Evolutionary conservation across 2,113 vertebrate species (phyloP).

Genomic region (Corythoichthys haematopterus): DNA sequence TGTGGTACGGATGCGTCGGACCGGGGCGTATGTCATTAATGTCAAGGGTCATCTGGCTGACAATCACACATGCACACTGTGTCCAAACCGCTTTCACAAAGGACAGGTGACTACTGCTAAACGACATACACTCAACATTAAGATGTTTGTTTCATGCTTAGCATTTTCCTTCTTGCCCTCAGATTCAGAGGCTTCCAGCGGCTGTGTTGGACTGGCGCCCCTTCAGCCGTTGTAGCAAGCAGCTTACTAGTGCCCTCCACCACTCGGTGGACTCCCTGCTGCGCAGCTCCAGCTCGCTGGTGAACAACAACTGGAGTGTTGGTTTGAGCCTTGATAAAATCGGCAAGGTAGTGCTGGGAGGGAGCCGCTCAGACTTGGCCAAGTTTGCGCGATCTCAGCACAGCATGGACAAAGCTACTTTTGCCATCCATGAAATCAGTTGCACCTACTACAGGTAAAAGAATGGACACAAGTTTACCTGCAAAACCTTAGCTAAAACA

Average conservation of each 20-base stretch:
- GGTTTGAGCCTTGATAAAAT: constrained; percentile 54
- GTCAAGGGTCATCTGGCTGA: constrained; percentile 59
- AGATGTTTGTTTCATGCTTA: background rate
- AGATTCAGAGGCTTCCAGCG: constrained; percentile 67
- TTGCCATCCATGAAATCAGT: constrained; percentile 70
- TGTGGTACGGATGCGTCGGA: constrained; percentile 69
- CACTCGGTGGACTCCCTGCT: constrained; percentile 71
- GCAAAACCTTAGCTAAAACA: background rate
- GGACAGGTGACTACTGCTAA: constrained; percentile 43
- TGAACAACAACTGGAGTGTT: constrained; percentile 68
- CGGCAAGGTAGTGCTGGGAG: constrained; percentile 59
- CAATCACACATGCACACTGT: constrained; percentile 70
- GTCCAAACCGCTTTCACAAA: constrained; percentile 65
- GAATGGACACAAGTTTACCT: background rate
- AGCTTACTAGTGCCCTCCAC: constrained; percentile 68
- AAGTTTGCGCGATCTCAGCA: constrained; percentile 68
- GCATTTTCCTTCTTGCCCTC: background rate
- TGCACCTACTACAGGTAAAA: constrained; percentile 74
- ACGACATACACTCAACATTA: background rate
- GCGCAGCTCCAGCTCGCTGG: constrained; percentile 61
- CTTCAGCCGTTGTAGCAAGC: constrained; percentile 66
- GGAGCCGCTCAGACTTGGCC: constrained; percentile 70
- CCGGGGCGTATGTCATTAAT: constrained; percentile 73
- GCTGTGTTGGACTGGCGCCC: constrained; percentile 71
- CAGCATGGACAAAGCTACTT: constrained; percentile 72